Base-by-base conservation (phyloP, 2,888 invertebrate genomes). In the Polydesmus complanatus region DNA sequence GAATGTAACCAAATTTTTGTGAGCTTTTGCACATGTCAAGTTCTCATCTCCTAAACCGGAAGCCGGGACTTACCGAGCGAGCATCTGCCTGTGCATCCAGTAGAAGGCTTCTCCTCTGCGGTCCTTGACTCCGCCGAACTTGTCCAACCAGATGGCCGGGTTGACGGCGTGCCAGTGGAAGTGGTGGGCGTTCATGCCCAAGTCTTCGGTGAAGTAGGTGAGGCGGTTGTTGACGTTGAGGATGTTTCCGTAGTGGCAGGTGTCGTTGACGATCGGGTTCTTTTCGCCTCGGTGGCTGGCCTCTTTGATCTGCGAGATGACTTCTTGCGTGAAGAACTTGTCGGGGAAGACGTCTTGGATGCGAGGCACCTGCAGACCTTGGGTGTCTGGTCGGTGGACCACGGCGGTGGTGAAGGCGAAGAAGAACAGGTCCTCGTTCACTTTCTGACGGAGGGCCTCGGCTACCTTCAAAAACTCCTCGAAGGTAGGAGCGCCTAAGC, bases 201-300 rank as follows among this genome's bases (percentile, higher is more conserved):
- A 77, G 73, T 89, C 90, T 72, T 90, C 90, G 50, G 89, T 81
- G 79, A 86, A 90, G 74, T 89, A 91, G 27, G 87, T 85, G 63
- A 88, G 73, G 3, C 84, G 80, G 55, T 90, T 88, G 68, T 90
- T 89, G 1, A 19, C 19, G 25, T 51, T 37, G 22, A 19, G 82
- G 82, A 68, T 89, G 88, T 2, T 78, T 68, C 26, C 3, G 65
- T 83, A 80, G 26, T 60, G 19, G n/a, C 23, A 21, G 23, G 54
- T 54, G 5, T 23, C 54, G 27, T 54, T 54, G 8, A 54, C 54
- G 18, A 54, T 23, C 5, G 26, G 3, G 11, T 54, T 26, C 26
- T 23, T 54, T 54, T 54, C 54, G 14, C 54, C 54, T 18, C 19
- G 77, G 47, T 79, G 80, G 57, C 82, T 79, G 71, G 84, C 83